Percentiles rank a stretch among this genome's conserved stretches.
Evolutionary conservation across 2,797 vertebrate genomes (phyloP).

Genomic region (Enteromius paludinosus): DNA sequence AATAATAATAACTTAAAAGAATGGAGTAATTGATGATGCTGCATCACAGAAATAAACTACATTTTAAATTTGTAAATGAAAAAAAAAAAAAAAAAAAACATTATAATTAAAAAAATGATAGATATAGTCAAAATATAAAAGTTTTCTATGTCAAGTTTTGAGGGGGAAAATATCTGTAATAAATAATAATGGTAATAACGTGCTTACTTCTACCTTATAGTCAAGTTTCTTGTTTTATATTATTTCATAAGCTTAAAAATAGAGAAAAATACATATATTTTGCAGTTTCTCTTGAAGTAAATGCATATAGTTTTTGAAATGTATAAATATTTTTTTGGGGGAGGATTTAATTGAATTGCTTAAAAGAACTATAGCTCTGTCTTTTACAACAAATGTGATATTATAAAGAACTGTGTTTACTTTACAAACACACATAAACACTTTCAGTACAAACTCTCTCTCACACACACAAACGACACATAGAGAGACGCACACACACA

Average conservation of each 20-base stretch:
- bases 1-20: too few species aligned
- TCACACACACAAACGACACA: conserved; percentile 24
- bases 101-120: too few species aligned
- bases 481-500: conserved; percentile 40
- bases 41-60: background rate
- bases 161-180: background rate
- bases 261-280: background rate
- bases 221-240: background rate
- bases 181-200: background rate
- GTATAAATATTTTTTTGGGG: background rate
- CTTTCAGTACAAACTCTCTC: conserved; percentile 41
- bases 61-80: too few species aligned
- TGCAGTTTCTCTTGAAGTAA: background rate
- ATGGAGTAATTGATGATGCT: background rate
- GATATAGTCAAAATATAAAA: background rate
- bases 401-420: conserved; percentile 71
- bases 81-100: too few species aligned
- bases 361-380: conserved; percentile 8
- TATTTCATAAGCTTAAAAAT: background rate
- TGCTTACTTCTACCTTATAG: background rate
- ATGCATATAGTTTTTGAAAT: background rate
- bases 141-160: background rate
- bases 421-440: conserved; percentile 37
- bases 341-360: background rate
- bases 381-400: conserved; percentile 61